Evolutionary conservation across 2,797 vertebrate genomes (phyloP), one percentile per base, ranked within the genome.

Genomic region (Lophius americanus): DNA sequence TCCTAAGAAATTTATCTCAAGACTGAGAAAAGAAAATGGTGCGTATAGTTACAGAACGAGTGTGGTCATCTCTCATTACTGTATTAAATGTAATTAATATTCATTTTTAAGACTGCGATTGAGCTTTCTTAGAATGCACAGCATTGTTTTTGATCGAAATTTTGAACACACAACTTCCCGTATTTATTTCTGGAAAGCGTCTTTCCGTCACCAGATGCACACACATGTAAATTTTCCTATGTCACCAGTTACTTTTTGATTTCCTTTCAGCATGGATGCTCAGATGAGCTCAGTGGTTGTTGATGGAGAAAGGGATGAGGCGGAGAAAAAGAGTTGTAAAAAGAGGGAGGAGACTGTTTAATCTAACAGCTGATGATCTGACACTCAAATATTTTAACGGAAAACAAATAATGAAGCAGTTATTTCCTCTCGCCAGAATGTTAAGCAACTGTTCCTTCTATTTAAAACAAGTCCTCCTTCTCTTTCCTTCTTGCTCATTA

Each of bases 1-100:
- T 5, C 96, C 96, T 43, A 97, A 96, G 92, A 97, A 96, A 76
- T 97, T 98, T 79, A 96, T 98, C 91, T 97, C 96, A 5, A 91
- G 96, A 2, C 89, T 97, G 87, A 95, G 95, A 75, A 97, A 97
- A 66, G 96, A 98, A 85, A 97, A 98, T 32, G 96, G 96, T 97
- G 9, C 4, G 43, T 5, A 2, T 37, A 4, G 10, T 10, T 13
- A 7, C 8, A 5, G 39, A 9, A 46, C 3, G 6, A 7, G 36
- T 14, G 1, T 6, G 5, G 32, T 23, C 23, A 23, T 23, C 23
- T 23, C 23, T 23, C 23, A 23, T 23, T 23, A 23, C 23, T 23
- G 23, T 23, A 23, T 23, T 1, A 23, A 23, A 23, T 23, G 23
- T 23, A 23, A 23, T 23, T 23, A 23, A 23, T 23, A 23, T 23